Base-by-base conservation (phyloP, 2,797 vertebrate genomes). In the Sparus aurata region DNA sequence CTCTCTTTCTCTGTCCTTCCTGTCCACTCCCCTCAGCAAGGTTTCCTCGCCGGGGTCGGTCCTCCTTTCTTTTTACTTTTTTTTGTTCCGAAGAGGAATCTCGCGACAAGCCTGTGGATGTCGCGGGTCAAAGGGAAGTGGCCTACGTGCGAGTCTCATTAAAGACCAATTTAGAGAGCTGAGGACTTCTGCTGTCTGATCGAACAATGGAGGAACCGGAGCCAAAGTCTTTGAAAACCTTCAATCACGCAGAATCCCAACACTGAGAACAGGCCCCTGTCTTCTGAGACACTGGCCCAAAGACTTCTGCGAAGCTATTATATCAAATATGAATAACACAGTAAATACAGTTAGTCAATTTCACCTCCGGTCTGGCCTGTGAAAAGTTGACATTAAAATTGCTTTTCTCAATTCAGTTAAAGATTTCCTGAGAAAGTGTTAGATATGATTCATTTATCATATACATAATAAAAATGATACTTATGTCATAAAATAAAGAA, bases 21-120 rank as follows among this genome's bases (percentile, higher is more conserved):
- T 95, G 94, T 4, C 27, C 27, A 27, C 27, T 27, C 27, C 27
- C 27, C 91, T 87, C 83, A 68, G 86, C 90, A 87, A 84, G 85
- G 86, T 94, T 97, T 97, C 96, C 96, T 96, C 92, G 88, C 92
- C 95, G 4, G 30, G 93, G 94, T 92, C 89, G 91, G 93, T 91
- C 89, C 92, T 86, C 88, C 93, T 34, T 27, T 27, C 27, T 27
- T 27, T 27, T n/a, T n/a, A n/a, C n/a, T 27, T 27, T 27, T 3
- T 34, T 34, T 7, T 91, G 96, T 96, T 96, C 96, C 94, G 91
- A 92, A 94, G 81, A 93, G 93, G 92, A 95, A 96, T 94, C 88
- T 7, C 66, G 57, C 91, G 88, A 89, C 82, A 93, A 91, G 94
- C 88, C 67, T 72, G 63, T 77, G 89, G 83, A 90, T 89, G 89